A percentile compares a stretch with the other conserved stretches of the same genome.
Evolutionary conservation across 2,888 invertebrate species (phyloP).

Genomic region (Odontomyia ornata): DNA sequence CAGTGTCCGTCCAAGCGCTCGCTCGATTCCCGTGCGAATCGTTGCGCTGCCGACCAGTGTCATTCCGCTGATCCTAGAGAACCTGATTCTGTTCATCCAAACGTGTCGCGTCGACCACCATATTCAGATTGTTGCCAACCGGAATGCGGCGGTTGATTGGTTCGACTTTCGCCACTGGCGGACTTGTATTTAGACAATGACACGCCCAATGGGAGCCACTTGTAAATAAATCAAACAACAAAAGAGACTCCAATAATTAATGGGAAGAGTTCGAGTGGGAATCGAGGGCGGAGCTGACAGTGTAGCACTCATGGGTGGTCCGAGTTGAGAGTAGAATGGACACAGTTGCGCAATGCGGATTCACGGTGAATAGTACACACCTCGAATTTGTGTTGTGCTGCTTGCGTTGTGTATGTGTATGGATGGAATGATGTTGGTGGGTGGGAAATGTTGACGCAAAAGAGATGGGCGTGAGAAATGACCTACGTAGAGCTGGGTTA

Average conservation of each 20-base stretch:
- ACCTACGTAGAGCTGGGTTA: not conserved
- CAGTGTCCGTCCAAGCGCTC: not conserved
- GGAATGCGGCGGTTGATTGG: constrained; percentile 2
- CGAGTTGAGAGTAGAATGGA: not conserved
- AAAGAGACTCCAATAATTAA: not conserved
- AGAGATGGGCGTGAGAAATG: constrained; percentile 25
- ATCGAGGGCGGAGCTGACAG: not conserved
- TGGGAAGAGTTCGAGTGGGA: not conserved
- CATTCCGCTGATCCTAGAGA: not conserved
- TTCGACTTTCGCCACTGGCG: not conserved
- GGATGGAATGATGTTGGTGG: not conserved
- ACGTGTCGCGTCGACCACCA: constrained; percentile 2
- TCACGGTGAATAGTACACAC: not conserved
- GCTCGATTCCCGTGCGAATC: not conserved
- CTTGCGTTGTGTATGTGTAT: not conserved
- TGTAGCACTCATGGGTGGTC: not conserved
- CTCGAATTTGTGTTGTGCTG: not conserved
- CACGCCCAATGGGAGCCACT: not conserved
- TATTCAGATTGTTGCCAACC: not conserved
- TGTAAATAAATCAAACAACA: constrained; percentile 19
- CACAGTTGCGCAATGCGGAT: constrained; percentile 4
- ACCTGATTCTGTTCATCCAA: not conserved
- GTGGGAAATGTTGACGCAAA: not conserved
- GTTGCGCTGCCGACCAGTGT: not conserved
- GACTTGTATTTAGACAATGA: not conserved